Conservation (phyloP, 2,113 vertebrate genomes). For the Peromyscus maniculatus region DNA sequence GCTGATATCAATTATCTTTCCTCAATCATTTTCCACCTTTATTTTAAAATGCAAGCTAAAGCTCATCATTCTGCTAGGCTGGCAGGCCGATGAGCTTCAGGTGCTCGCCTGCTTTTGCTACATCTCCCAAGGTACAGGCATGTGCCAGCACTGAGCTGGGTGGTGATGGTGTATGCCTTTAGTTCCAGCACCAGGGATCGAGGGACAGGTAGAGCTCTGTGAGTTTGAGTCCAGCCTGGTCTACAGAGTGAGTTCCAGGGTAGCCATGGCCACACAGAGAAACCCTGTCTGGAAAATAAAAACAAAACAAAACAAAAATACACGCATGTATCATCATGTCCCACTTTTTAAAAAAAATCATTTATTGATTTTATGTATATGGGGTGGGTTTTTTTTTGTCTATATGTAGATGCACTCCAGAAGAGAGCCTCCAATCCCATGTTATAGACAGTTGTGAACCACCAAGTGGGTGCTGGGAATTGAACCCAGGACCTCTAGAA, state of each 20-base stretch:
- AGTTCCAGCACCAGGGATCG: too few relatives aligned
- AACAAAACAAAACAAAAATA: not conserved
- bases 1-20: not conserved
- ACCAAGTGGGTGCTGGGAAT: not conserved
- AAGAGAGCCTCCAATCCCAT: not conserved
- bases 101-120: not conserved
- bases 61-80: not conserved
- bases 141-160: not conserved
- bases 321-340: not conserved
- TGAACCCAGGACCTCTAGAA: not conserved
- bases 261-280: too few relatives aligned
- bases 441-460: not conserved
- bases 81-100: not conserved
- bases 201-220: too few relatives aligned
- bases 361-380: not conserved
- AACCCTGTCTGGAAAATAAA: too few relatives aligned
- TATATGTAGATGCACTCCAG: not conserved
- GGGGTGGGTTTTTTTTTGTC: not conserved
- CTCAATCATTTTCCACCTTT: not conserved
- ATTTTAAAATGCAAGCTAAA: not conserved
- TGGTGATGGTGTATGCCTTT: too few relatives aligned
- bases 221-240: too few relatives aligned
- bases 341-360: not conserved
- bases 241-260: too few relatives aligned
- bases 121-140: not conserved